Evolutionary conservation across 2,113 vertebrate genomes (phyloP).

Genomic region (Cheirogaleus medius): DNA sequence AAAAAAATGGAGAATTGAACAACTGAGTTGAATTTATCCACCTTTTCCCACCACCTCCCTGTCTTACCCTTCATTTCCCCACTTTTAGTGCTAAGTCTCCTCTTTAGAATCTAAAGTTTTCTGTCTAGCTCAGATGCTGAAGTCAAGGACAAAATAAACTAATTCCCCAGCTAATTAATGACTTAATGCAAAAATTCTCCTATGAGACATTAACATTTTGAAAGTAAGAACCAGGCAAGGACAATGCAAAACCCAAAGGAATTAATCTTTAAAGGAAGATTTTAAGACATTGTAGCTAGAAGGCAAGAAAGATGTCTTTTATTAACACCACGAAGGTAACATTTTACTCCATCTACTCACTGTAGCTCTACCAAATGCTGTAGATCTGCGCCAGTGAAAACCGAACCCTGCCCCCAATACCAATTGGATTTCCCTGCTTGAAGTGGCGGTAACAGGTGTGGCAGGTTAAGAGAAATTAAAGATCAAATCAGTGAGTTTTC

Average conservation of each 20-base stretch:
- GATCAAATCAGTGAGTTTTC: not conserved
- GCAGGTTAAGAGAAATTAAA: not conserved
- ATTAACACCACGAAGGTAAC: not conserved
- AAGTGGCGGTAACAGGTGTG: not conserved
- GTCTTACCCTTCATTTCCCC: not conserved
- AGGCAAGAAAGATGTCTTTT: not conserved
- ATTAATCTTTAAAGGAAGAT: not conserved
- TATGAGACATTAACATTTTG: not conserved
- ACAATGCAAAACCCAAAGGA: not conserved
- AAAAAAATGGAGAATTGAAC: not conserved
- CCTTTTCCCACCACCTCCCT: not conserved
- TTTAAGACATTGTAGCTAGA: not conserved
- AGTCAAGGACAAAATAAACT: not conserved
- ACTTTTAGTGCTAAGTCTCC: not conserved
- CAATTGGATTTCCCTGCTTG: not conserved
- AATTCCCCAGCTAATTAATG: not conserved
- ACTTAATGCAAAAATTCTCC: conserved; percentile 32
- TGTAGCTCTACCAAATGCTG: not conserved
- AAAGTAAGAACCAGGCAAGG: conserved; percentile 42
- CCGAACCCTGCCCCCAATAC: not conserved
- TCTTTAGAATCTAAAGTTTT: not conserved
- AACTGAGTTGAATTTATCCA: no score
- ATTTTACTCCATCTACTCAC: not conserved
- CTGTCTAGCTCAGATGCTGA: not conserved
- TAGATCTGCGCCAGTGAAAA: not conserved